Evolutionary conservation across 37 sponge, comb jelly and placozoan genomes (phyloP), one percentile per base, ranked within the genome.

Genomic region (Diacarnus erythraeanus): DNA sequence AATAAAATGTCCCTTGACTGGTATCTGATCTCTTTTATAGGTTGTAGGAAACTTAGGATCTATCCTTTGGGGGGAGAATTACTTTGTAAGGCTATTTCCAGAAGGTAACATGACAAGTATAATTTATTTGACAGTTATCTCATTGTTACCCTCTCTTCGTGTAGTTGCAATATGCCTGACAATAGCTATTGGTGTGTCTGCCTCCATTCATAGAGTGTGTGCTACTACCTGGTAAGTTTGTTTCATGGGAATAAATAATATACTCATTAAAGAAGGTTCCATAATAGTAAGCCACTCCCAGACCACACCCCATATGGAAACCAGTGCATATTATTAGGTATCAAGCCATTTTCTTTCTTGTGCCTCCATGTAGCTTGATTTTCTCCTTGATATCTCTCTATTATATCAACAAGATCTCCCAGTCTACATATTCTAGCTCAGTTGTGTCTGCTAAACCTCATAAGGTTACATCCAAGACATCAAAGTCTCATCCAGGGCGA

Each of bases 351-450:
- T n/a, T n/a, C n/a, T n/a, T n/a, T n/a, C n/a, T 63, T 25, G 8
- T 15, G 18, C 6, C 64, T 27, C 64, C 23, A 30, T 59, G 2
- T 58, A 93, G 93, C 38, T 20, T 95, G 27, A 59, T 95, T 40
- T 91, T 95, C 51, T 95, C 93, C 21, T 43, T 95, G 57, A 77
- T 85, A 33, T 79, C 88, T 30, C 78, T 95, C 66, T 95, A 95
- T 79, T 91, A 78, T 56, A 56, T 95, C 26, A 95, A 95, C 75
- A 74, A 59, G 57, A 77, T 95, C 26, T 89, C 93, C 12, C 84
- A 78, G 9, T 69, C 94, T 15, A 36, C 69, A 1, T 86, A 88
- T 42, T 57, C 77, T 42, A n/a, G 40, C 9, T 30, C 75, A 33
- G 59, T 57, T 0, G 5, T 58, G 9, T 38, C 44, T 10, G 3